Evolutionary conservation across 2,113 vertebrate species (phyloP), one percentile per base, ranked within the genome.

Genomic region (Illadopsis cleaveri): DNA sequence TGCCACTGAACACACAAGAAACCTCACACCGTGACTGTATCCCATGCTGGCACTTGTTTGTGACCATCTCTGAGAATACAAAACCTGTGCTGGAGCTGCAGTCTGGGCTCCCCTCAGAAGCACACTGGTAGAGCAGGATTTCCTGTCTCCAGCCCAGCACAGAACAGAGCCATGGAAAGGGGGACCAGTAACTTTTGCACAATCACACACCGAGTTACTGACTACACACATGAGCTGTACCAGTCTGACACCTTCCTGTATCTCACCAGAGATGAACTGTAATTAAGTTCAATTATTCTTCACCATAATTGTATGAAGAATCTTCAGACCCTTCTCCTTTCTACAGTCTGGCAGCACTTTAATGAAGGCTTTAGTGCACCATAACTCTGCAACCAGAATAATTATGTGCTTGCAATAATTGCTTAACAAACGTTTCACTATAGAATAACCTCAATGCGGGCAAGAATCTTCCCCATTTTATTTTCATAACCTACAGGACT

Each of bases 151-250:
- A 54, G 30, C 9, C 82, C 24, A 65, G 61, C 37, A 18, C 40
- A 21, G 17, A 9, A 17, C 19, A 24, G 21, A 62, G 21, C 40
- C 40, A 12, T 2, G 5, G 44, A 56, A 71, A 72, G 20, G 8
- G 20, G 38, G 4, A 66, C 7, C 45, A 37, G 37, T 2, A 38
- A 53, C 13, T 57, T 7, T 8, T 35, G 37, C 48, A 24, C 19
- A 53, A 16, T 20, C n/a, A 24, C 9, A 15, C 13, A 24, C 33
- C 15, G 11, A 76, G 6, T 12, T 53, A 35, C 2, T 45, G 38
- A 37, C 75, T 33, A 30, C 5, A 24, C n/a, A 65, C 19, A 11
- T 0, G 1, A 82, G 24, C 11, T 0, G 0, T 54, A 70, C 9
- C 27, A 78, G 18, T 10, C 23, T 57, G 45, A 45, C 20, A 3